A percentile compares a stretch with the other conserved stretches of the same genome.
Evolutionary conservation across 2,797 vertebrate species (phyloP).

Genomic region (Bradypus variegatus): DNA sequence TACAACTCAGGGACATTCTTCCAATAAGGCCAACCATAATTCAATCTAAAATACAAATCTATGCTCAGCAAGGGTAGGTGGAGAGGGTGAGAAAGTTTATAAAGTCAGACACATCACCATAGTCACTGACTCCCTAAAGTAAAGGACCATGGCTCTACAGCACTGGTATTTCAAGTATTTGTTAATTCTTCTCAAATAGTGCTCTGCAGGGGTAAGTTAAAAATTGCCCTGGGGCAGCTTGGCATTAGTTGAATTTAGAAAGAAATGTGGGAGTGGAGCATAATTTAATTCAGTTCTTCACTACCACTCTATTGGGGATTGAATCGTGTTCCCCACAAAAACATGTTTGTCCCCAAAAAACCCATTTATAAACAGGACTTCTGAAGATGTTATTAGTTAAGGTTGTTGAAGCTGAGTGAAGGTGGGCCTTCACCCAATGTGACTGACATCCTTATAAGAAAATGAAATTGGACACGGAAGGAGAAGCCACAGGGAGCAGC

Average conservation of each 20-base stretch:
- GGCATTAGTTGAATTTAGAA: neutral
- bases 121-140: neutral
- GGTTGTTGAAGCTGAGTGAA: too few relatives aligned
- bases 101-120: accelerated
- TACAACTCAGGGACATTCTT: neutral
- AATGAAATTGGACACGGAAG: too few relatives aligned
- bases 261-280: neutral
- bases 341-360: too few relatives aligned
- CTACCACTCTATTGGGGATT: neutral
- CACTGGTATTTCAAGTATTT: neutral
- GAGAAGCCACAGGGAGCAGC: too few relatives aligned
- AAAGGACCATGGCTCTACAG: neutral
- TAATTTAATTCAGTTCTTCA: neutral
- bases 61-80: too few relatives aligned
- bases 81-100: neutral
- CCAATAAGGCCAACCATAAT: neutral
- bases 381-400: too few relatives aligned
- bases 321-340: too few relatives aligned
- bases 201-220: neutral
- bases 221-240: neutral
- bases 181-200: neutral
- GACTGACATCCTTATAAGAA: too few relatives aligned
- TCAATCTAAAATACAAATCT: neutral
- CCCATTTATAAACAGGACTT: too few relatives aligned
- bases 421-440: too few relatives aligned